Base-by-base conservation (phyloP, 2,113 vertebrate genomes). In the Tautogolabrus adspersus region DNA sequence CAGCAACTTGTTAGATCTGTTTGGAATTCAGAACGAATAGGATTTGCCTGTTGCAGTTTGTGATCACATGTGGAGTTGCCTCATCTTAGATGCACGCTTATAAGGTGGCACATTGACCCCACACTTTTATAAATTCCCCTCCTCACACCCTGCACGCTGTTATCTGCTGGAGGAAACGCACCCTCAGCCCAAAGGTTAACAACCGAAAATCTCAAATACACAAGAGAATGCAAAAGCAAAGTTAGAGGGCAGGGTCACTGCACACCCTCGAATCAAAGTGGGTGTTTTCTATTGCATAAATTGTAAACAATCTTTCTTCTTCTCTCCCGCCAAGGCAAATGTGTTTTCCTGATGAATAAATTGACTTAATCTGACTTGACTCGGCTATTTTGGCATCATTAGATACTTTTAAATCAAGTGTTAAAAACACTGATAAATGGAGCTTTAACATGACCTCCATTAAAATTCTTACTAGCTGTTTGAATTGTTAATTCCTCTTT, bases 351-450 rank as follows among this genome's bases (percentile, higher is more conserved):
- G 5, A 51, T 10, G 19, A n/a, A 49, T n/a, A 15, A 37, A 56
- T 8, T 30, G 23, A 60, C 22, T 16, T 66, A 8, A 60, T 44
- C 10, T 59, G 30, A 37, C 12, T 58, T 26, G 62, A 51, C 10
- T 62, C 9, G 2, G 1, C 40, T 44, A 46, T 49, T 52, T 16
- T 44, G 19, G 42, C 38, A 19, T 11, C 13, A 22, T 56, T 52
- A 30, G 8, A n/a, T 13, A 40, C 1, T n/a, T 51, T 58, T 54
- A 12, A 66, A 4, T 64, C 30, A 13, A 34, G 12, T 34, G 26
- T 57, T 65, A 21, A 57, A 72, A 40, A 42, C 15, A 44, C 34
- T 47, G 30, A 77, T 70, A 62, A 55, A 13, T 46, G 12, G 15
- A 46, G 44, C 12, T 57, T 56, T 10, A 47, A 47, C 8, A 59